A percentile compares a stretch with the other conserved stretches of the same genome.
Conservation (phyloP, 1,140 invertebrate genomes). For the Pseudoatta argentina region DNA sequence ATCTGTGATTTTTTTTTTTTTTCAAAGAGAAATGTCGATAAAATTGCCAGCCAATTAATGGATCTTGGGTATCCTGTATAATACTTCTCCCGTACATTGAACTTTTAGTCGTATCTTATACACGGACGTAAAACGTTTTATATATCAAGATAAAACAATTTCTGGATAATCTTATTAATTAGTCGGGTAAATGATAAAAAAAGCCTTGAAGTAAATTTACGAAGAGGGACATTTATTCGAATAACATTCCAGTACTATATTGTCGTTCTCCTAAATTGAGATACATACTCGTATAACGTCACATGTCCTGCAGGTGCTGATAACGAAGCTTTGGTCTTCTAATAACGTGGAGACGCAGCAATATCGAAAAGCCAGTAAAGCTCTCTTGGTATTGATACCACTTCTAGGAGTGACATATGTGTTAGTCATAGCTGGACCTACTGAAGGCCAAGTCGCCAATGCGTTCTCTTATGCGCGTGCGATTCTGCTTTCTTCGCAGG, state of each 20-base stretch:
- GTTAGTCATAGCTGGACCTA: constrained; percentile 92
- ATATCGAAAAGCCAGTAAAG: constrained; percentile 95
- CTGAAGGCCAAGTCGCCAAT: constrained; percentile 88
- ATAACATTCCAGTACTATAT: not conserved
- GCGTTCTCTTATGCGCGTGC: constrained; percentile 90
- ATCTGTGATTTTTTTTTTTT: not conserved
- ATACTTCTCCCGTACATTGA: not conserved
- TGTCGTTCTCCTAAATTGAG: not conserved
- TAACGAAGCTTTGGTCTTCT: constrained; percentile 95
- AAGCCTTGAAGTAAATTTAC: not conserved
- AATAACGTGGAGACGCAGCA: constrained; percentile 95
- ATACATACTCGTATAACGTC: not conserved
- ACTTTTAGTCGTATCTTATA: constrained; percentile 19
- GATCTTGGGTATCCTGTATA: not conserved
- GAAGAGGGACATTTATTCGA: not conserved
- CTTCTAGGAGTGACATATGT: constrained; percentile 96
- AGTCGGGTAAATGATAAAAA: not conserved
- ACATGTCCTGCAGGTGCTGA: constrained; percentile 89
- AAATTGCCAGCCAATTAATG: not conserved
- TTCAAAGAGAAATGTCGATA: not conserved
- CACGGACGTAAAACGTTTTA: not conserved
- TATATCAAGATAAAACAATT: not conserved
- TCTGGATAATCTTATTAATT: not conserved
- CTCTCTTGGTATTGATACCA: constrained; percentile 94
- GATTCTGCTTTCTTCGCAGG: constrained; percentile 94